Evolutionary conservation across 2,113 vertebrate genomes (phyloP), one percentile per base, ranked within the genome.

Genomic region (Cephalopterus ornatus): DNA sequence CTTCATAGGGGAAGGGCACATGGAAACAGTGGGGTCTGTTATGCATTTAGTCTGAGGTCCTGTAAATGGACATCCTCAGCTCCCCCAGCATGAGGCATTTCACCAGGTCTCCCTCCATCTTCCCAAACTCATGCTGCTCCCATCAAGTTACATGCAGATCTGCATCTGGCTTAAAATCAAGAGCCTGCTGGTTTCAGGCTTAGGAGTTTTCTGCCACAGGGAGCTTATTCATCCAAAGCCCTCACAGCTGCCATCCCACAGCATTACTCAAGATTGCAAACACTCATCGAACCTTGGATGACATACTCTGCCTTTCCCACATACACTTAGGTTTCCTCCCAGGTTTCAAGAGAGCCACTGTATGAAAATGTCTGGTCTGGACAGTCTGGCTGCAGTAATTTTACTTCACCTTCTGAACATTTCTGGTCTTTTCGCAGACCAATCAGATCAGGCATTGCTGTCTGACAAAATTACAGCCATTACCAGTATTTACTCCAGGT

Each of bases 11-110:
- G 20, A 71, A 33, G 8, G 8, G 24, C 27, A 90, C 5, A 9
- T 0, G 0, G 42, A 65, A 78, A 33, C 0, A 0, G 21, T 7
- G 18, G 32, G n/a, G 11, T 47, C 7, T 76, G 37, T 35, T 58
- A 6, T 6, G 30, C 32, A 16, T 49, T 82, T 39, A 61, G 22
- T 52, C 59, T 72, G n/a, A 27, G n/a, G n/a, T 32, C 20, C 72
- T 63, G 19, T 35, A 50, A 77, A 41, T 5, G 16, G 11, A 35
- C 35, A 56, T 44, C 58, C 23, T 83, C 35, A 27, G 28, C 41
- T 27, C 49, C 14, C 14, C 10, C 4, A 20, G 49, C 55, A 50
- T 3, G 11, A 86, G 16, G 14, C 33, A 11, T 70, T 92, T 77
- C 68, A 50, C 18, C 28, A 66, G 5, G 30, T 47, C 42, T 88